Evolutionary conservation across 1,140 invertebrate genomes (phyloP), one percentile per base, ranked within the genome.

Genomic region (Drosophila rufa): DNA sequence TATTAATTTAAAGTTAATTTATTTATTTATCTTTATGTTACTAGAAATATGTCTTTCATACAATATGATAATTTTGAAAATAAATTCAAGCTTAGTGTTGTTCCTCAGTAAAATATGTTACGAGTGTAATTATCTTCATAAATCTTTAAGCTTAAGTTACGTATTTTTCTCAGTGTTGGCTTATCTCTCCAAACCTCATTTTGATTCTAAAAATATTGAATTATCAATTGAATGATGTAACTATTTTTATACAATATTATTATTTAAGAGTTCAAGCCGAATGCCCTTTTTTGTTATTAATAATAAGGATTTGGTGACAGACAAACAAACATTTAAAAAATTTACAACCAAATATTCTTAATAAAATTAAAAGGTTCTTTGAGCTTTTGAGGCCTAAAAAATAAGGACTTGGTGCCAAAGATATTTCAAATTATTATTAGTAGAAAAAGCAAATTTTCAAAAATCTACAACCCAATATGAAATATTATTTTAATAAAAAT

Each of bases 201-300:
- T 38, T 38, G 0, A 27, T 57, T 43, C 61, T 64, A 59, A 59
- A 42, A 43, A 64, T 64, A 59, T 11, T 30, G 12, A 30, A 33
- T 40, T 43, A 64, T 56, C 36, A 59, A 64, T 19, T 42, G 12
- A 25, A 15, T 27, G 22, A 17, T 56, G 11, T 15, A 40, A 56
- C 14, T 27, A 38, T 48, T 61, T 50, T 40, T 65, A 65, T 48
- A 62, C 57, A 68, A 30, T 69, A 51, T 15, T 38, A 42, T 40
- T 64, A 43, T 43, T 66, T 27, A 38, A 48, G 11, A 68, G 11
- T 3, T 19, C 27, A 51, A 7, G 3, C 1, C 4, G 12, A 42
- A 42, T 42, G 5, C 5, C 15, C 47, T 30, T n/a, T 17, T 25
- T 30, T 33, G n/a, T 51, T 9, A 22, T 53, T 36, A 25, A 25